A percentile compares a stretch with the other conserved stretches of the same genome.
These are phyloP conservation scores for Acleris holmiana DNA, from an alignment of 2,888 invertebrate species.

Conservation along the genomic window DNA sequence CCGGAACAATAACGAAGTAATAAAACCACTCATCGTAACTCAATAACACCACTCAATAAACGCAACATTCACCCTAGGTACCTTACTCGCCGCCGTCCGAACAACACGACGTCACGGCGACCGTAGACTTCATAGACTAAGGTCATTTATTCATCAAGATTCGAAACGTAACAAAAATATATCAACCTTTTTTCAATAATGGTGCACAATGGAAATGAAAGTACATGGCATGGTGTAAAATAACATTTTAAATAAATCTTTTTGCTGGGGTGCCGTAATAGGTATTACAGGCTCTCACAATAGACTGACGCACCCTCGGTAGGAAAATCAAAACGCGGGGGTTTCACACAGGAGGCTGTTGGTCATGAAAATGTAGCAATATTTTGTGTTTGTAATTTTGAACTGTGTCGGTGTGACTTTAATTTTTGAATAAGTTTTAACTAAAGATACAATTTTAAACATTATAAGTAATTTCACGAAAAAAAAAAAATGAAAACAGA, in stretches of 20 bases:
- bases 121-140: conserved; percentile 42
- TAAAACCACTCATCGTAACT: conserved; percentile 71
- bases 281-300: conserved; percentile 68
- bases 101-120: conserved; percentile 60
- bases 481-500: no score
- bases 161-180: conserved; percentile 20
- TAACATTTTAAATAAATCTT: conserved; percentile 84
- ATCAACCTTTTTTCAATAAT: conserved; percentile 58
- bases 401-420: neutral
- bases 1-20: conserved; percentile 40
- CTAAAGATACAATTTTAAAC: no score
- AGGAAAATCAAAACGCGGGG: conserved; percentile 69
- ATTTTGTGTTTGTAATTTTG: neutral
- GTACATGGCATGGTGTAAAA: conserved; percentile 78
- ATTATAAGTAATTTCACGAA: no score
- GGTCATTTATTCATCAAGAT: conserved; percentile 43
- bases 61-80: conserved; percentile 58
- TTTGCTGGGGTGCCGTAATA: conserved; percentile 77
- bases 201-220: conserved; percentile 65
- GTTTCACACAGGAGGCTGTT: conserved; percentile 47
- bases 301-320: conserved; percentile 71
- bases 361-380: conserved; percentile 49
- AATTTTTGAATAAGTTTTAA: no score
- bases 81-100: conserved; percentile 34
- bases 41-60: conserved; percentile 71